phyloP scores from a whole-genome alignment of 2,113 vertebrate genomes.

The Neotoma lepida region DNA sequence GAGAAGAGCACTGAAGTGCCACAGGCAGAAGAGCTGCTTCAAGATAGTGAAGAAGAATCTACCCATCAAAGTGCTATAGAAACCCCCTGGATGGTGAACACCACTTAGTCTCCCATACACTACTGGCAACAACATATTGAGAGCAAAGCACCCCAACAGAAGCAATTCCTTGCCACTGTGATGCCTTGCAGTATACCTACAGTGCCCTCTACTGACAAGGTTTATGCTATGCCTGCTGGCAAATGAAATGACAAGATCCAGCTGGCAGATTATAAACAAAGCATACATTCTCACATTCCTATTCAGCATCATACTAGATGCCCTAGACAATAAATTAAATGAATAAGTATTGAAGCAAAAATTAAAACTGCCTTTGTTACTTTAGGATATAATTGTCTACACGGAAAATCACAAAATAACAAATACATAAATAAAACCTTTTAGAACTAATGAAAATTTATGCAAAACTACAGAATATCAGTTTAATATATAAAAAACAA shows the following conservation, averaged over 20 bases:
- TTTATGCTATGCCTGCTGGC: neutral
- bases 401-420: neutral
- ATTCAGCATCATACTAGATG: neutral
- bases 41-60: neutral
- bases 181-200: neutral
- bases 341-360: neutral
- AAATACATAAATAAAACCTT: neutral
- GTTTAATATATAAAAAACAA: slow-evolving; percentile 1
- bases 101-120: neutral
- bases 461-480: neutral
- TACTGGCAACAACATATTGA: neutral
- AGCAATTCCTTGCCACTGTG: neutral
- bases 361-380: neutral
- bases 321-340: neutral
- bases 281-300: neutral
- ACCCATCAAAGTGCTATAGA: neutral
- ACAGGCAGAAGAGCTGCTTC: neutral
- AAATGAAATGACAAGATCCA: slow-evolving; percentile 8
- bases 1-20: neutral
- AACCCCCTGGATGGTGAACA: neutral
- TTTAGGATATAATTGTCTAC: neutral
- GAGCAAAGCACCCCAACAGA: neutral
- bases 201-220: slow-evolving; percentile 22
- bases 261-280: neutral
- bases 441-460: neutral